Base-by-base conservation (phyloP, 2,888 invertebrate genomes). In the Eupeodes luniger region DNA sequence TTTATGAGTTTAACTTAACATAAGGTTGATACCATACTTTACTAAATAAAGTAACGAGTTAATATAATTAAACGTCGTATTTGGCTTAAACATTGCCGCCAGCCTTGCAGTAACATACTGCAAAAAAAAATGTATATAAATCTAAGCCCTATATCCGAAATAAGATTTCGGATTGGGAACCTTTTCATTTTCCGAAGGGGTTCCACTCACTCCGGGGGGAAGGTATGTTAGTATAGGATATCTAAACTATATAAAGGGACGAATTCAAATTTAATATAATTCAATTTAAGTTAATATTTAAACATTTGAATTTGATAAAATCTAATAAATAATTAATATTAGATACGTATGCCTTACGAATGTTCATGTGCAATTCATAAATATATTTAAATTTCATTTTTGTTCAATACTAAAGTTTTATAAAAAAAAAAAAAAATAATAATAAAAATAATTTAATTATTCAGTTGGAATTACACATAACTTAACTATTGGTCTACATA, bases 401-500 rank as follows among this genome's bases (percentile, higher is more conserved):
- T 19, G 19, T 19, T 19, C 19, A 19, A 19, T 19, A 19, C 19
- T 19, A 19, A 19, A 19, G 7, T 53, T 53, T 9, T 53, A 53
- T 5, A 53, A 53, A 53, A 53, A n/a, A n/a, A n/a, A n/a, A n/a
- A n/a, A n/a, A 53, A 34, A 59, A 36, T 27, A 12, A 59, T 7
- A 59, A 59, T 36, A 14, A 59, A 36, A 36, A 6, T 5, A 6
- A 36, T 34, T 36, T 4, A 34, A 40, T 57, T 72, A 72, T 59
- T 74, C 51, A 16, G 74, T 16, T 19, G 74, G 59, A 49, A 74
- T 74, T 49, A 61, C 34, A 74, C 74, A 74, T 49, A 74, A 61
- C 49, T 74, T 74, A 10, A 76, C 76, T 49, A 76, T 66, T 7
- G 64, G 76, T 57, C 53, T 75, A 51, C 12, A 19, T 75, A 64